A percentile compares a stretch with the other conserved stretches of the same genome.
Evolutionary conservation across 2,888 invertebrate genomes (phyloP).

Genomic region (Perithous albicinctus): DNA sequence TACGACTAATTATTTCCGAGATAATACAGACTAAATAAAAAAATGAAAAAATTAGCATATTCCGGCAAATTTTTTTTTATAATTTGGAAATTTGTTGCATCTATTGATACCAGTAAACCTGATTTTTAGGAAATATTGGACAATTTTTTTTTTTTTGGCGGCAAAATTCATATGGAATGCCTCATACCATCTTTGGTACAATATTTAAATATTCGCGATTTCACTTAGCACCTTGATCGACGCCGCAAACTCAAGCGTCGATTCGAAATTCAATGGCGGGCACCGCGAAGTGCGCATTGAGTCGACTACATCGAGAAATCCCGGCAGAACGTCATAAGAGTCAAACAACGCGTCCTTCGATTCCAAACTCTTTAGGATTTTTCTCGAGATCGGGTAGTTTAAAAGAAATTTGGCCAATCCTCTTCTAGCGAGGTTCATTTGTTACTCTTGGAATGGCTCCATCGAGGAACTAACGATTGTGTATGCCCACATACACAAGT

Average conservation of each 20-base stretch:
- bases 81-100: too few relatives aligned
- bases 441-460: not conserved
- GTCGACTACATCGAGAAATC: not conserved
- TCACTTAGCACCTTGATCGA: not conserved
- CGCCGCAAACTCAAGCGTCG: conserved; percentile 4
- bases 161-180: too few relatives aligned
- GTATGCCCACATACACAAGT: conserved; percentile 21
- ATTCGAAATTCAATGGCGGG: conserved; percentile 1
- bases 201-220: not conserved
- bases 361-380: not conserved
- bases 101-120: too few relatives aligned
- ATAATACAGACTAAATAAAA: too few relatives aligned
- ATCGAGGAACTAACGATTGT: not conserved
- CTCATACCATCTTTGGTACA: not conserved
- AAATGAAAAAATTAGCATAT: too few relatives aligned
- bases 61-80: too few relatives aligned
- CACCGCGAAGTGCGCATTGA: not conserved
- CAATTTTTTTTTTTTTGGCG: not conserved
- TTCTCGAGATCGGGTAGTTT: not conserved
- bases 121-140: too few relatives aligned
- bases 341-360: not conserved
- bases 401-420: not conserved
- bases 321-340: conserved; percentile 4
- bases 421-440: not conserved
- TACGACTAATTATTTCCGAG: too few relatives aligned